Percentiles rank a stretch among this genome's conserved stretches.
phyloP scores from a whole-genome alignment of 1,140 invertebrate genomes.

The Ctenoplectra terminalis region DNA sequence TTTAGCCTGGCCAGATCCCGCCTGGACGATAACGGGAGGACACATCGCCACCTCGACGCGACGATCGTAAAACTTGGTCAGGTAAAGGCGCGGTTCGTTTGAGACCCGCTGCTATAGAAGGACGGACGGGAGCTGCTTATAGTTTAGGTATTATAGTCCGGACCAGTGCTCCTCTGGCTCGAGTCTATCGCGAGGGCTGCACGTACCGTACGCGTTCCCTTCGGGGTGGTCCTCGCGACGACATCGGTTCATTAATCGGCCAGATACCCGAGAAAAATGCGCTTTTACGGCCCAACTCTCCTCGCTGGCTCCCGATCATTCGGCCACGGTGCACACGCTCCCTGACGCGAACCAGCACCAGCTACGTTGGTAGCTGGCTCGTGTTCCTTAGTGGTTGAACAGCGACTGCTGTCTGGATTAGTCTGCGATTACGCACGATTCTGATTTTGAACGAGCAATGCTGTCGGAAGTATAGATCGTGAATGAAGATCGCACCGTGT shows the following conservation, averaged over 20 bases:
- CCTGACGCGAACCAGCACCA: neutral
- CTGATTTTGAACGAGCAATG: neutral
- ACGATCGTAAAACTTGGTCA: conserved; percentile 83
- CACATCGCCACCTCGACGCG: conserved; percentile 83
- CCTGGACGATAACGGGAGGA: conserved; percentile 80
- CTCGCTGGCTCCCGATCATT: conserved; percentile 53
- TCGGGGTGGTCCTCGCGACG: conserved; percentile 79
- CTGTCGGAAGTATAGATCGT: too few species aligned
- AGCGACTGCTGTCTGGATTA: neutral
- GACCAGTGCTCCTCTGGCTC: conserved; percentile 54
- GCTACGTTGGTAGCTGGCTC: neutral
- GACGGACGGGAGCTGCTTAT: conserved; percentile 77
- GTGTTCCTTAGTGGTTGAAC: neutral
- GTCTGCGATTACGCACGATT: neutral
- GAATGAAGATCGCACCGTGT: neutral
- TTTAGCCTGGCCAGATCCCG: conserved; percentile 77
- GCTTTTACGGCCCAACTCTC: conserved; percentile 68
- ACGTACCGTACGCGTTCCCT: conserved; percentile 74
- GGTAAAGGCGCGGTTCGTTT: conserved; percentile 81
- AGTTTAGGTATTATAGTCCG: conserved; percentile 77
- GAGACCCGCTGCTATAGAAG: conserved; percentile 67
- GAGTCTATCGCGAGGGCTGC: conserved; percentile 72
- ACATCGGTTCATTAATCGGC: conserved; percentile 82
- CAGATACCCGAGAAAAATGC: conserved; percentile 79
- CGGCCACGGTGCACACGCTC: conserved; percentile 12